phyloP scores from a whole-genome alignment of 2,888 invertebrate species.

The Morinoia aosen region DNA sequence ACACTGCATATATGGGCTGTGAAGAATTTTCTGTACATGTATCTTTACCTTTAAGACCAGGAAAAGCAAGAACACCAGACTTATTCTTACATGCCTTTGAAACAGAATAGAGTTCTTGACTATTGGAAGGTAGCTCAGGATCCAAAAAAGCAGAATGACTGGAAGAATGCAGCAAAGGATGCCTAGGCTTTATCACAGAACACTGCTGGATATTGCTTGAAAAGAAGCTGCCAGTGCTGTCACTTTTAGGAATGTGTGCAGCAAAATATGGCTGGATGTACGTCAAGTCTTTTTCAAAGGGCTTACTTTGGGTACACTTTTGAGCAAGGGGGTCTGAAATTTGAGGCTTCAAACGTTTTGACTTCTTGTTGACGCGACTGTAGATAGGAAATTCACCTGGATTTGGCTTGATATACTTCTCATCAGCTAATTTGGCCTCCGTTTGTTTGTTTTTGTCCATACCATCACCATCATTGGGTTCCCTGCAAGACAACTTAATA shows the following conservation, averaged over 20 bases:
- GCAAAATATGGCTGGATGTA: constrained; percentile 48
- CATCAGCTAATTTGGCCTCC: not conserved
- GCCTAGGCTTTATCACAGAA: not conserved
- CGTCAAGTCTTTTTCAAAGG: not conserved
- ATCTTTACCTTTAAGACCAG: not conserved
- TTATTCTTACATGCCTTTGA: not conserved
- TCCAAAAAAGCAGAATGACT: constrained; percentile 16
- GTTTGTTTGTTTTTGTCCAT: constrained; percentile 44
- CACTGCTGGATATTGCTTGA: not conserved
- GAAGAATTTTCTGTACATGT: not conserved
- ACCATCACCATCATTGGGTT: constrained; percentile 5
- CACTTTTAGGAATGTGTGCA: constrained; percentile 27
- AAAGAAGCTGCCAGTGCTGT: constrained; percentile 46
- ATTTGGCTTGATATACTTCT: constrained; percentile 24
- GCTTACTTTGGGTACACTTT: not conserved
- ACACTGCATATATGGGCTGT: constrained; percentile 1
- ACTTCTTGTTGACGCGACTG: constrained; percentile 34
- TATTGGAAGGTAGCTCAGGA: not conserved
- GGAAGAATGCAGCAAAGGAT: constrained; percentile 25
- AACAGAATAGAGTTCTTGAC: not conserved
- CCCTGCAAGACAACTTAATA: not conserved
- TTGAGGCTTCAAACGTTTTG: constrained; percentile 30
- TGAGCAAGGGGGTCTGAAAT: not conserved
- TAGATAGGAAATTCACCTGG: constrained; percentile 52
- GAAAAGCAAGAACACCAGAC: not conserved